A percentile compares a stretch with the other conserved stretches of the same genome.
These are phyloP conservation scores for Drosophila azteca DNA, from an alignment of 1,140 invertebrate species.

Conservation along the genomic window DNA sequence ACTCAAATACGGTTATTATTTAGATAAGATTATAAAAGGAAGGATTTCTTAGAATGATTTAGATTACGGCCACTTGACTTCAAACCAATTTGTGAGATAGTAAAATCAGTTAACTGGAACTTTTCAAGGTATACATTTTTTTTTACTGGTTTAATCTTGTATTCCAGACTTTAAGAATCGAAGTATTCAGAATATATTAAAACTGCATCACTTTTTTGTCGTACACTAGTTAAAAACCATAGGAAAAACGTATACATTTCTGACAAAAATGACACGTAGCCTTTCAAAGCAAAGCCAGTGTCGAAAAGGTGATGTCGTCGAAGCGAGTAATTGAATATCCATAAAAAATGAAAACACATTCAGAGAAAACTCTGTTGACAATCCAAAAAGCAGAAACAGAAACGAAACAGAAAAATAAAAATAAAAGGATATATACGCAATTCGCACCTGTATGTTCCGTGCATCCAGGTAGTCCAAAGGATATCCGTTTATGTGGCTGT, in stretches of 20 bases:
- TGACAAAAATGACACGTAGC: conserved; percentile 7
- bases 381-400: conserved; percentile 36
- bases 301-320: conserved; percentile 21
- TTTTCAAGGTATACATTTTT: no score
- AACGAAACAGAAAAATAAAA: conserved; percentile 7
- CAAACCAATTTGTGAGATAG: no score
- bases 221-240: no score
- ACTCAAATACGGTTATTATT: background rate
- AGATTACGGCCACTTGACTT: no score
- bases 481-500: conserved; percentile 69
- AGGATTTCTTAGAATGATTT: background rate
- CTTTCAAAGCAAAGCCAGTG: conserved; percentile 6
- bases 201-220: no score
- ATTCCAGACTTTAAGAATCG: no score
- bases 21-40: conserved; percentile 21
- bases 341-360: conserved; percentile 13
- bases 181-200: no score
- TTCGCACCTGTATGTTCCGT: conserved; percentile 73
- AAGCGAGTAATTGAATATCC: conserved; percentile 53
- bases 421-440: conserved; percentile 8
- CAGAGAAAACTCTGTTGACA: conserved; percentile 43
- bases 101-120: no score
- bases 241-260: background rate
- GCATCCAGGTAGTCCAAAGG: conserved; percentile 72
- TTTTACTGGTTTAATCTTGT: no score